Percentiles rank a stretch among this genome's conserved stretches.
Evolutionary conservation across 2,113 vertebrate species (phyloP).

Genomic region (Morone chrysops): DNA sequence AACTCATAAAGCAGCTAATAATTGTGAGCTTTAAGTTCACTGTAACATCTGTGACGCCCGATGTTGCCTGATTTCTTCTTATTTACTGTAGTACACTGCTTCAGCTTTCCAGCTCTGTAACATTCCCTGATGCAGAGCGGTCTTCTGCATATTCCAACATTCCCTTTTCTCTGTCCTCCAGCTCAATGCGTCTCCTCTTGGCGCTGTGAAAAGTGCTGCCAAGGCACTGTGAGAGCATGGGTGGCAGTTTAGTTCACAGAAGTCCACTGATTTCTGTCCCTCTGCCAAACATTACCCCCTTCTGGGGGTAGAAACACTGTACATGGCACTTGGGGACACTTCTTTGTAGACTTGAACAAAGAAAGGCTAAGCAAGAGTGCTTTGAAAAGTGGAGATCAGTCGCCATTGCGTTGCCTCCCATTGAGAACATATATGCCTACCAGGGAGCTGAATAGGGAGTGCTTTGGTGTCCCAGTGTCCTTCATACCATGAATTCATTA

Average conservation of each 20-base stretch:
- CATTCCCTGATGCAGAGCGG: constrained; percentile 55
- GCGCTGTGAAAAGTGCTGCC: constrained; percentile 57
- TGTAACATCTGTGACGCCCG: constrained; percentile 55
- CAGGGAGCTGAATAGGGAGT: constrained; percentile 48
- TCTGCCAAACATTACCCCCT: constrained; percentile 22
- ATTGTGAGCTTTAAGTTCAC: constrained; percentile 68
- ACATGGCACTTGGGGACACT: constrained; percentile 75
- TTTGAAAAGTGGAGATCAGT: constrained; percentile 57
- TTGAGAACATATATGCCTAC: constrained; percentile 26
- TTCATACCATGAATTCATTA: constrained; percentile 99
- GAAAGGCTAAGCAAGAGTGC: constrained; percentile 66
- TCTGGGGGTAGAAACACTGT: constrained; percentile 54
- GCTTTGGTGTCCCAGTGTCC: constrained; percentile 60
- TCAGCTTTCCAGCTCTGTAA: constrained; percentile 54
- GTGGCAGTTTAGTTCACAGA: constrained; percentile 52
- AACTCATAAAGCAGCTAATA: constrained; percentile 84
- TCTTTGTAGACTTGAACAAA: constrained; percentile 63
- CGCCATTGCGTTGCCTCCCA: constrained; percentile 22
- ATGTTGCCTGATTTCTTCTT: constrained; percentile 44
- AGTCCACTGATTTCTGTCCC: constrained; percentile 30
- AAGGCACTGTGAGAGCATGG: constrained; percentile 68
- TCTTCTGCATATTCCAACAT: constrained; percentile 52
- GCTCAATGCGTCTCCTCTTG: constrained; percentile 55
- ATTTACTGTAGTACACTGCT: constrained; percentile 33
- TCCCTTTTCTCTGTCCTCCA: constrained; percentile 78